Conservation (phyloP, 2,113 vertebrate genomes). For the Symphodus melops region DNA sequence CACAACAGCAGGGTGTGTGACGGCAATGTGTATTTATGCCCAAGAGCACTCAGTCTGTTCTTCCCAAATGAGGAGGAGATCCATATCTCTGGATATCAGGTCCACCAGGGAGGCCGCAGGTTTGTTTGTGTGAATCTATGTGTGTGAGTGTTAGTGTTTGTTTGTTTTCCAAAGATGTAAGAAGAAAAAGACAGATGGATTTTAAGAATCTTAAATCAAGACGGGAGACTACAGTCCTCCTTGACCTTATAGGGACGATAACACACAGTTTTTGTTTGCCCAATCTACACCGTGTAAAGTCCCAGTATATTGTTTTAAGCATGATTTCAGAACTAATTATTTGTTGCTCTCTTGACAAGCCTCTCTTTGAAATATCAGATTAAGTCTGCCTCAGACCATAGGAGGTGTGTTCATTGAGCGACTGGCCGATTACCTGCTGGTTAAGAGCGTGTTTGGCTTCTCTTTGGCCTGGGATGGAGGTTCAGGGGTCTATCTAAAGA, state of each 20-base stretch:
- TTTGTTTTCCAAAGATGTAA: not conserved
- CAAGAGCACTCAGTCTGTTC: constrained; percentile 93
- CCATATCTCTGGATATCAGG: constrained; percentile 92
- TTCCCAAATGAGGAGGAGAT: constrained; percentile 96
- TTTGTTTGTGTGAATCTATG: constrained; percentile 57
- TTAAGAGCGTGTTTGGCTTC: constrained; percentile 98
- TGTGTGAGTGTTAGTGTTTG: constrained; percentile 18
- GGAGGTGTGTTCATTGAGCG: constrained; percentile 93
- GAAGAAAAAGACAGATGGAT: not conserved
- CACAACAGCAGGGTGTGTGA: constrained; percentile 93
- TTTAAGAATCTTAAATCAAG: not conserved
- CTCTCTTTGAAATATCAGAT: constrained; percentile 75
- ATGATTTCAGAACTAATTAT: not conserved
- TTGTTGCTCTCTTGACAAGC: constrained; percentile 4
- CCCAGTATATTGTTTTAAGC: not conserved
- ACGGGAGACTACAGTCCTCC: not conserved
- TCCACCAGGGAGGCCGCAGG: constrained; percentile 91
- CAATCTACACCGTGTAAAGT: not conserved
- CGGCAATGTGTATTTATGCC: constrained; percentile 90
- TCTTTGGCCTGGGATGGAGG: constrained; percentile 97
- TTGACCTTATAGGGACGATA: not conserved
- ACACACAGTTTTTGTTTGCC: too few species aligned
- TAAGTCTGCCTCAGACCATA: constrained; percentile 90
- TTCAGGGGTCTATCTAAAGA: constrained; percentile 95
- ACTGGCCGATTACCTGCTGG: constrained; percentile 95